Percentiles rank a stretch among this genome's conserved stretches.
These are phyloP conservation scores for Drosophila bunnanda DNA, from an alignment of 2,888 invertebrate genomes.

Conservation along the genomic window DNA sequence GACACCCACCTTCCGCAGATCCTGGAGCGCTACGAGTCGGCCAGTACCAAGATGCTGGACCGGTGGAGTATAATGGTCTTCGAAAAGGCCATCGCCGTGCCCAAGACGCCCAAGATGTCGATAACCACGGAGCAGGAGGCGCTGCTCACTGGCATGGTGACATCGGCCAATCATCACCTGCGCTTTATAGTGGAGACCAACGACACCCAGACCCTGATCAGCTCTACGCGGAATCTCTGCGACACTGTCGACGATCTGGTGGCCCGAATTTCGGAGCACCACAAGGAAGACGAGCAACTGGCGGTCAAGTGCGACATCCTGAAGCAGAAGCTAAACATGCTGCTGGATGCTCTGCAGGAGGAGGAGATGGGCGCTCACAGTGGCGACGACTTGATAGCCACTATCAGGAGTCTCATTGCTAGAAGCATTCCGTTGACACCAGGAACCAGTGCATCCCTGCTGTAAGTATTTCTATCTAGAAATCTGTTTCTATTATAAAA, in stretches of 20 bases:
- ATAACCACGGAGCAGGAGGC: slow-evolving; percentile 86
- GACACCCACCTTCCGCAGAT: slow-evolving; percentile 96
- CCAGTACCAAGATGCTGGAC: slow-evolving; percentile 99
- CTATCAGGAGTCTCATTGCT: slow-evolving; percentile 79
- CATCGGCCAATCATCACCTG: slow-evolving; percentile 91
- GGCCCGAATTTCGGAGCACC: slow-evolving; percentile 87
- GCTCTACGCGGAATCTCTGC: slow-evolving; percentile 90
- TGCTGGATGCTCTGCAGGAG: slow-evolving; percentile 90
- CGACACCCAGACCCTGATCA: slow-evolving; percentile 89
- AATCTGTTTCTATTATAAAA: background rate
- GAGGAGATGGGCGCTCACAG: slow-evolving; percentile 86
- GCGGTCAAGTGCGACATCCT: slow-evolving; percentile 89
- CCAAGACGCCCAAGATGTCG: slow-evolving; percentile 86
- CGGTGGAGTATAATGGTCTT: slow-evolving; percentile 99
- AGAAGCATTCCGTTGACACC: slow-evolving; percentile 65
- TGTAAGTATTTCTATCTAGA: slow-evolving; percentile 53
- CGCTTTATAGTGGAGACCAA: slow-evolving; percentile 94
- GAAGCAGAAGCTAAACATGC: slow-evolving; percentile 89
- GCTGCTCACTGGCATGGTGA: slow-evolving; percentile 89
- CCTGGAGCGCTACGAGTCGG: slow-evolving; percentile 96
- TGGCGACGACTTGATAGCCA: slow-evolving; percentile 82
- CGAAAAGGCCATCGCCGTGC: slow-evolving; percentile 89
- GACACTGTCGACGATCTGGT: slow-evolving; percentile 92
- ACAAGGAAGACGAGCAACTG: slow-evolving; percentile 87
- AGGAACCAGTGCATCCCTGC: slow-evolving; percentile 56